Conservation (phyloP, 1,140 invertebrate genomes). For the Apolygus lucorum region DNA sequence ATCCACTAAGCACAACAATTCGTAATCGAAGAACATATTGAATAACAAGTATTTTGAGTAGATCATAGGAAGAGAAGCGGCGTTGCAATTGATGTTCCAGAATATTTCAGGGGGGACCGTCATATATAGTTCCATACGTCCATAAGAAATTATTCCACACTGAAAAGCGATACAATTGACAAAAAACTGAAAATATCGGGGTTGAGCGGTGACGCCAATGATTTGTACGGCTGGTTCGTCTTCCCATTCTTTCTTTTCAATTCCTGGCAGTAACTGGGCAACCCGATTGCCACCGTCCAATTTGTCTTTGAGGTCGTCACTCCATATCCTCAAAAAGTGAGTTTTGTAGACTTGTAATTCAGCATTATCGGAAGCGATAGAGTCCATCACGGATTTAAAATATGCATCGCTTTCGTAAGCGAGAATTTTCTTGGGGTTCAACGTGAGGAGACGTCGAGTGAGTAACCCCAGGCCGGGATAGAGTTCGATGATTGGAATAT, state of each 20-base stretch:
- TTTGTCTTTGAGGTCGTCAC: constrained; percentile 14
- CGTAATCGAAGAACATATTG: constrained; percentile 22
- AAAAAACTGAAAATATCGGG: constrained; percentile 10
- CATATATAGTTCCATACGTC: constrained; percentile 21
- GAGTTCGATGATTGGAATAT: constrained; percentile 21
- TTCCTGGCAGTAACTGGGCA: not conserved
- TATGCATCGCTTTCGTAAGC: constrained; percentile 19
- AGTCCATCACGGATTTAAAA: constrained; percentile 6
- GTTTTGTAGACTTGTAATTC: not conserved
- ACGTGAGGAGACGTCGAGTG: constrained; percentile 14
- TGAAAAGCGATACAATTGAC: constrained; percentile 23
- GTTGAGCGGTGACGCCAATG: constrained; percentile 9
- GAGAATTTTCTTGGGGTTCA: not conserved
- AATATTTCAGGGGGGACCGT: constrained; percentile 12
- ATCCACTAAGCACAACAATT: constrained; percentile 7
- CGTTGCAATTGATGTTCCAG: not conserved
- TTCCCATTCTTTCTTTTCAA: constrained; percentile 22
- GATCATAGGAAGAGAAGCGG: not conserved
- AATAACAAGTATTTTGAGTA: not conserved
- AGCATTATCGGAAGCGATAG: not conserved
- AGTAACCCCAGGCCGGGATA: constrained; percentile 23
- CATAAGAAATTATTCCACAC: constrained; percentile 8
- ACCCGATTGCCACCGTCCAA: constrained; percentile 8
- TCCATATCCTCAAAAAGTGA: constrained; percentile 13
- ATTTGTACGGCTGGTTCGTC: constrained; percentile 23